phyloP scores from a whole-genome alignment of 2,113 vertebrate genomes.

The Xerus inauris region DNA sequence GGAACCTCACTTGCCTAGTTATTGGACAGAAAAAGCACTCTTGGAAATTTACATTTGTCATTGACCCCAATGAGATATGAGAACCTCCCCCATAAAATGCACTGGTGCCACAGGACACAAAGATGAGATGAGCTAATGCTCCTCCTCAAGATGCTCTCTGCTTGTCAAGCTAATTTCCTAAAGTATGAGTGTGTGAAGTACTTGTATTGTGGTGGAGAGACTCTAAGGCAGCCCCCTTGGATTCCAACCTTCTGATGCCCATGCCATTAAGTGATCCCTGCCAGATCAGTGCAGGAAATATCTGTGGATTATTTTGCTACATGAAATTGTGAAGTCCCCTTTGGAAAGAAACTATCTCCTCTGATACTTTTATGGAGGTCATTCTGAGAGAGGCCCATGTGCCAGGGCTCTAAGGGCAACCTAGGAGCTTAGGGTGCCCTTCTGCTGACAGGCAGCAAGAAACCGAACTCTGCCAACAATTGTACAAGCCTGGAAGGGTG shows the following conservation, averaged over 20 bases:
- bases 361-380: background rate
- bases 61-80: background rate
- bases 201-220: background rate
- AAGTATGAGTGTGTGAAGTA: background rate
- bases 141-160: background rate
- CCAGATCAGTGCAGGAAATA: background rate
- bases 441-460: background rate
- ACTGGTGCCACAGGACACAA: too few species aligned
- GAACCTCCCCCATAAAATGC: background rate
- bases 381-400: background rate
- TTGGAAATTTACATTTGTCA: background rate
- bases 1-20: background rate
- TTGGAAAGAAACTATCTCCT: background rate
- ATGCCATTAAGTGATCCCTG: rapidly evolving
- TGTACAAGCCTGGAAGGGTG: rapidly evolving
- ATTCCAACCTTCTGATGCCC: background rate
- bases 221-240: background rate
- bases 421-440: background rate
- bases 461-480: background rate
- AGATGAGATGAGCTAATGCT: background rate
- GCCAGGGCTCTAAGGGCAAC: too few species aligned
- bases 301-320: background rate
- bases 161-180: background rate
- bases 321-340: background rate
- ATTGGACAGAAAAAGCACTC: background rate